These are phyloP conservation scores for Pristionchus fissidentatus DNA, from an alignment of 2,888 invertebrate species.

Conservation along the genomic window DNA sequence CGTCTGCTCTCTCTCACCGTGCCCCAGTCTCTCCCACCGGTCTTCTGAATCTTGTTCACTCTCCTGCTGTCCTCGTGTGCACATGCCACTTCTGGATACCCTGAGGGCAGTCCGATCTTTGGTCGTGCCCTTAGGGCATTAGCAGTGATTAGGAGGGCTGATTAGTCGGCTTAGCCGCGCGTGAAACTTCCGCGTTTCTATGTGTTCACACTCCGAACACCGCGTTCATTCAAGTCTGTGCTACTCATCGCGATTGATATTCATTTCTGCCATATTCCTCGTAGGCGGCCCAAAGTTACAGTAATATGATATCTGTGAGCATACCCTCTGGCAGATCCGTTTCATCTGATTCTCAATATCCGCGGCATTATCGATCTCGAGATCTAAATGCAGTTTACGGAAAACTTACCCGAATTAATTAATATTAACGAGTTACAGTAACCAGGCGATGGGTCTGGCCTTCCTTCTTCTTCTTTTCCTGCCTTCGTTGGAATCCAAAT, in stretches of 20 bases:
- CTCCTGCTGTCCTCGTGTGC: neutral
- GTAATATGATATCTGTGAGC: neutral
- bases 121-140: neutral
- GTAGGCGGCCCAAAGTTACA: neutral
- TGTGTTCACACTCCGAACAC: neutral
- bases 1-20: too few relatives aligned
- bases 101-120: neutral
- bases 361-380: too few relatives aligned
- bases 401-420: too few relatives aligned
- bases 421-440: neutral
- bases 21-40: too few relatives aligned
- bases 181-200: neutral
- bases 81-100: neutral
- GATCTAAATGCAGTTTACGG: too few relatives aligned
- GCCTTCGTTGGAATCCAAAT: constrained; percentile 35
- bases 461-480: neutral
- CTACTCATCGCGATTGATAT: neutral
- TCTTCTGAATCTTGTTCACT: constrained; percentile 34
- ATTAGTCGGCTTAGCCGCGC: neutral
- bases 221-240: neutral
- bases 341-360: too few relatives aligned
- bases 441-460: neutral
- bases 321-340: neutral
- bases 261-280: neutral
- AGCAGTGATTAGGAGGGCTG: neutral